phyloP scores from a whole-genome alignment of 2,797 vertebrate genomes.

The Molossus alvarezi region DNA sequence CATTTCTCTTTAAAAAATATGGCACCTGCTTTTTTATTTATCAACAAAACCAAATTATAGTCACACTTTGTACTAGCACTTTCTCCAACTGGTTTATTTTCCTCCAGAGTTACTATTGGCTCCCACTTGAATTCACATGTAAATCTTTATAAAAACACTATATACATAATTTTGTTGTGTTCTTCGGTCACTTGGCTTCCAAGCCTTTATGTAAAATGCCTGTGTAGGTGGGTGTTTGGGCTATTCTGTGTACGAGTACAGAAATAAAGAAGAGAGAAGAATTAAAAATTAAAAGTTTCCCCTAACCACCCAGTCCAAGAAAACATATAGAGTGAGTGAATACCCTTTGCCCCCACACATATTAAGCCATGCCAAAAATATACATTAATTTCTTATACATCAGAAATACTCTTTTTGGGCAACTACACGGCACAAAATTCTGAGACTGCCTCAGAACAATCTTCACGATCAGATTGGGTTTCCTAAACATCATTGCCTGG shows the following conservation, averaged over 20 bases:
- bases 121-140: slow-evolving; percentile 53
- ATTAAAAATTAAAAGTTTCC: slow-evolving; percentile 71
- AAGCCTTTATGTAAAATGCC: slow-evolving; percentile 76
- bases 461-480: slow-evolving; percentile 61
- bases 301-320: slow-evolving; percentile 74
- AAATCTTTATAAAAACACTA: slow-evolving; percentile 62
- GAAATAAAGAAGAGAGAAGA: slow-evolving; percentile 68
- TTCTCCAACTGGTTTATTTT: slow-evolving; percentile 66
- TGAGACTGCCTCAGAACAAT: slow-evolving; percentile 63
- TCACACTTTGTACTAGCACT: slow-evolving; percentile 52
- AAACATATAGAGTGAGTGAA: slow-evolving; percentile 60
- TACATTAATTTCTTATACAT: slow-evolving; percentile 57
- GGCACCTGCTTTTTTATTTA: slow-evolving; percentile 66
- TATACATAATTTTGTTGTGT: slow-evolving; percentile 76
- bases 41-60: slow-evolving; percentile 69
- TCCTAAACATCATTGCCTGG: slow-evolving; percentile 65
- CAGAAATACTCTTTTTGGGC: slow-evolving; percentile 73
- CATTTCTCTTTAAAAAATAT: slow-evolving; percentile 54
- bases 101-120: slow-evolving; percentile 6
- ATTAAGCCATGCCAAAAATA: slow-evolving; percentile 63
- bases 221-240: slow-evolving; percentile 79
- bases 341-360: slow-evolving; percentile 36
- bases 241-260: slow-evolving; percentile 52
- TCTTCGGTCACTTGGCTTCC: slow-evolving; percentile 68
- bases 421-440: slow-evolving; percentile 44